Percentiles rank a stretch among this genome's conserved stretches.
Conservation (phyloP, 1,140 invertebrate species). For the Tetragonula clypearis region DNA sequence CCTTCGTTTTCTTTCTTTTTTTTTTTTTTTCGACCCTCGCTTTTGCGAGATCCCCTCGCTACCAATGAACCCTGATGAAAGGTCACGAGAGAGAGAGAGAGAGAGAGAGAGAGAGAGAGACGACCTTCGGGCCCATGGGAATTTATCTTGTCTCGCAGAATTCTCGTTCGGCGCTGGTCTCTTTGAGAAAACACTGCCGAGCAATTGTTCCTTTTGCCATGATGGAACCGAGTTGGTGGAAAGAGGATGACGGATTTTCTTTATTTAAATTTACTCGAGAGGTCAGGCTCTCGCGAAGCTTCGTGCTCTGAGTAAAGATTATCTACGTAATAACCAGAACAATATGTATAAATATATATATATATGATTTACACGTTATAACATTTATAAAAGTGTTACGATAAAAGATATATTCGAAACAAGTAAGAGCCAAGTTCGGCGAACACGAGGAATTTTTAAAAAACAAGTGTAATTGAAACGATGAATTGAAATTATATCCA, state of each 20-base stretch:
- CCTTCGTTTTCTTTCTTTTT: neutral
- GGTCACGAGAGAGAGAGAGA: neutral
- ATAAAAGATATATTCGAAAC: neutral
- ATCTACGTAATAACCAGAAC: no score
- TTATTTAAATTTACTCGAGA: neutral
- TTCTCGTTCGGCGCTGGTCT: neutral
- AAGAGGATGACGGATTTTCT: neutral
- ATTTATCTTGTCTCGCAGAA: conserved; percentile 39
- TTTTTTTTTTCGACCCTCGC: conserved; percentile 34
- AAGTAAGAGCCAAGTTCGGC: neutral
- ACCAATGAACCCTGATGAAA: conserved; percentile 14
- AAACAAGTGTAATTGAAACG: neutral
- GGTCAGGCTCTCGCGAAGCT: no score
- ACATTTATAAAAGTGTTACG: no score
- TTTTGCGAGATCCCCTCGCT: conserved; percentile 2
- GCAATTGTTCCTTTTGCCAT: neutral
- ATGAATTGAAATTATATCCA: no score
- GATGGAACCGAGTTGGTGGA: neutral
- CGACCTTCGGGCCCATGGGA: conserved; percentile 38
- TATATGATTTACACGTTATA: no score
- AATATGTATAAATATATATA: no score
- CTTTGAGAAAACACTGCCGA: conserved; percentile 10
- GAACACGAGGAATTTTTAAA: neutral
- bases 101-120: neutral
- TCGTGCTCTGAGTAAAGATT: no score